Evolutionary conservation across 2,888 invertebrate species (phyloP).

Genomic region (Argyresthia albistria): DNA sequence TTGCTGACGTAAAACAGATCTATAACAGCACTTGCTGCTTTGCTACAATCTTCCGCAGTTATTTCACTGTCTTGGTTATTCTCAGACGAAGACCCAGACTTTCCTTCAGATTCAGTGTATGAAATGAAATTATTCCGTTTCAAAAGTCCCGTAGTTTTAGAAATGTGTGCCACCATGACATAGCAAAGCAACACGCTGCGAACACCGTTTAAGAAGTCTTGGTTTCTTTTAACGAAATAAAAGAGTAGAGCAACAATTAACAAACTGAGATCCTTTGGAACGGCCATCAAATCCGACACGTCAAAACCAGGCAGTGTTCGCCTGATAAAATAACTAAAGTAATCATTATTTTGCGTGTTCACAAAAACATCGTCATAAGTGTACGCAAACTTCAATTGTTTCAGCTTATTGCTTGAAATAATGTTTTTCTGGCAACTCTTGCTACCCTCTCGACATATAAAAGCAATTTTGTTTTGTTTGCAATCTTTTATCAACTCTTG

Average conservation of each 20-base stretch:
- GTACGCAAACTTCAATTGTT: too few relatives aligned
- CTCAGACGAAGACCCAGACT: background rate
- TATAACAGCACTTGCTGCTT: constrained; percentile 11
- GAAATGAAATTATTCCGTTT: constrained; percentile 13
- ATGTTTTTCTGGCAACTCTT: background rate
- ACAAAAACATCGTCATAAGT: too few relatives aligned
- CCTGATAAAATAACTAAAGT: background rate
- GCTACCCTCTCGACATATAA: constrained; percentile 14
- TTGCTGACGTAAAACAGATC: constrained; percentile 13
- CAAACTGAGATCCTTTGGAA: constrained; percentile 13
- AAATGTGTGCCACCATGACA: constrained; percentile 15
- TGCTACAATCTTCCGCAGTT: constrained; percentile 6
- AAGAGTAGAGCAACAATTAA: constrained; percentile 19
- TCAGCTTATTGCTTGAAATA: background rate
- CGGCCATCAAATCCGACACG: constrained; percentile 6
- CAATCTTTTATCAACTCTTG: constrained; percentile 19
- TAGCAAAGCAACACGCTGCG: constrained; percentile 21
- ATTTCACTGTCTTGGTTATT: background rate
- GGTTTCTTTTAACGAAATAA: constrained; percentile 16
- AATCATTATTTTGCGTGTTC: background rate
- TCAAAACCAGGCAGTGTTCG: constrained; percentile 10
- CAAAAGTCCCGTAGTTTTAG: constrained; percentile 14
- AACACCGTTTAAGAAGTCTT: constrained; percentile 13
- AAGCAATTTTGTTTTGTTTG: constrained; percentile 10
- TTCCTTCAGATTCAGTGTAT: background rate